Base-by-base conservation (phyloP, 2,888 invertebrate species). In the Ophioninae sp. region DNA sequence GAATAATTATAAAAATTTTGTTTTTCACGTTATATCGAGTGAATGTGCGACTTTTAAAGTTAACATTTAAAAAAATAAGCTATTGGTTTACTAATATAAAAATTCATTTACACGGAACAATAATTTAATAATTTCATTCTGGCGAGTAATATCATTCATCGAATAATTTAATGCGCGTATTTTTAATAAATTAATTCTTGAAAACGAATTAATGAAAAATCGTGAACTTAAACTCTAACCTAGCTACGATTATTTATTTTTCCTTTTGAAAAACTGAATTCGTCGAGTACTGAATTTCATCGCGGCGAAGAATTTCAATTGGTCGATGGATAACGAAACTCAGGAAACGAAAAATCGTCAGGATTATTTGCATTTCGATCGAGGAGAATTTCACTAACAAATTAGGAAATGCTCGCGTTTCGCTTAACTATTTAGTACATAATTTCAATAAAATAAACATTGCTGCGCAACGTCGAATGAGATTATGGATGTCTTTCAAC, bases 341-440 rank as follows among this genome's bases (percentile, higher is more conserved):
- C 70, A 30, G 57, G 70, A 70, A 70, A 20, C n/a, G 37, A n/a
- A n/a, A 37, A n/a, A 56, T 57, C 20, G 37, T 69, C 30, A n/a
- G 30, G n/a, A 69, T 44, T 50, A 23, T 44, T 13, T 56, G 23
- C 69, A 56, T 56, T 69, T 44, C 23, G 20, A 67, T 8, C 20
- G 20, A 13, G 7, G 5, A 21, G 69, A 30, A 56, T 69, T 56
- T 7, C 17, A 69, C 50, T 21, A 56, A 69, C 50, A 56, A 50
- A 69, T 69, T n/a, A 30, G 8, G 39, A 67, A 41, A 10, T 5
- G 8, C 44, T 65, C n/a, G 8, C 39, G 39, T n/a, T 37, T 50
- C 50, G 50, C 8, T 8, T 10, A 13, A 50, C 17, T 50, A 17
- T 17, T 13, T 50, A 17, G 50, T 50, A 50, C 10, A 50, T 17